Percentiles rank a stretch among this genome's conserved stretches.
Conservation (phyloP, 1,140 invertebrate genomes). For the Papilio helenus region DNA sequence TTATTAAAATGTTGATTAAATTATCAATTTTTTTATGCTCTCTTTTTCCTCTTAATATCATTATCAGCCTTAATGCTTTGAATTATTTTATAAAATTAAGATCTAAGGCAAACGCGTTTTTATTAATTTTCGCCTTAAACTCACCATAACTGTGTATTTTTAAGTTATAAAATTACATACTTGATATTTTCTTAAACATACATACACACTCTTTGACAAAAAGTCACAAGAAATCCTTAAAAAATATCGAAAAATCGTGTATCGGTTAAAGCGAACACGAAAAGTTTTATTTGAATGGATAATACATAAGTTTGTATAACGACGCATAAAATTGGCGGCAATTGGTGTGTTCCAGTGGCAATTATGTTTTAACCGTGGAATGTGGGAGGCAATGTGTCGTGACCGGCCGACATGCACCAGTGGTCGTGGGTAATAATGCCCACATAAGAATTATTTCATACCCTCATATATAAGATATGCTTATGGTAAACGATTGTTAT, state of each 20-base stretch:
- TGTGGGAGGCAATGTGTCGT: constrained; percentile 56
- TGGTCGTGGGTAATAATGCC: constrained; percentile 48
- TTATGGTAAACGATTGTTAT: background rate
- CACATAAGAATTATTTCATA: constrained; percentile 47
- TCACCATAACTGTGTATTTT: no score
- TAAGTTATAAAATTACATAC: no score
- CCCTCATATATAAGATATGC: constrained; percentile 15
- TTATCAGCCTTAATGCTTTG: no score
- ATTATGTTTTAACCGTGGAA: constrained; percentile 54
- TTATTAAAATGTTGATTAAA: background rate
- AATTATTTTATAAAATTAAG: no score
- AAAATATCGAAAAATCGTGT: background rate
- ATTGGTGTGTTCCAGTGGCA: constrained; percentile 44
- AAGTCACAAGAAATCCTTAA: background rate
- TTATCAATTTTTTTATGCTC: no score
- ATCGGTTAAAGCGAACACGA: background rate
- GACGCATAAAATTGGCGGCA: constrained; percentile 41
- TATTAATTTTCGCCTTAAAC: no score
- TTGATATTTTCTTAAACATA: no score
- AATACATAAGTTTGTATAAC: constrained; percentile 40
- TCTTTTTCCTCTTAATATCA: no score
- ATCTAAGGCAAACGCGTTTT: no score
- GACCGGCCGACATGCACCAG: constrained; percentile 54
- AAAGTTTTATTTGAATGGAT: constrained; percentile 7
- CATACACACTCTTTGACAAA: background rate